A percentile compares a stretch with the other conserved stretches of the same genome.
Evolutionary conservation across 2,113 vertebrate species (phyloP).

Genomic region (Galbula dea): DNA sequence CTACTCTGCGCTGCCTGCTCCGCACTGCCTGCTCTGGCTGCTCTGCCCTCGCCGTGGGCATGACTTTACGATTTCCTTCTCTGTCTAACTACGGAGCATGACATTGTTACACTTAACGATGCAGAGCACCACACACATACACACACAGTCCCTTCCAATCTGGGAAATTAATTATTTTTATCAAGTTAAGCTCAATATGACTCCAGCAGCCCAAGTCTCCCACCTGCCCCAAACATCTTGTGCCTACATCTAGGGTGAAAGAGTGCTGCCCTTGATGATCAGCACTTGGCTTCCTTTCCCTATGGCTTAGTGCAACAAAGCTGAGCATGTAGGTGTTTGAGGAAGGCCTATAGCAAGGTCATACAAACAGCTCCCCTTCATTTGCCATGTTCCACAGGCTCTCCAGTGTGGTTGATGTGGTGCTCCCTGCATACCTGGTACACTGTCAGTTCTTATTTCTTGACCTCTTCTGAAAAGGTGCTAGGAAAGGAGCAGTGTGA

Average conservation of each 20-base stretch:
- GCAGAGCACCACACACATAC: too few relatives aligned
- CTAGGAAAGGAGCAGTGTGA: not conserved
- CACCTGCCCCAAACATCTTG: not conserved
- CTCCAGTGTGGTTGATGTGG: fast-evolving
- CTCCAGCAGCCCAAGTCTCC: not conserved
- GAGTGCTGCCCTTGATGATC: not conserved
- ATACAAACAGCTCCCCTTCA: fast-evolving
- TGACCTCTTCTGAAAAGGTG: not conserved
- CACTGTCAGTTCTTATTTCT: fast-evolving
- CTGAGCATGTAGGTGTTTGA: fast-evolving
- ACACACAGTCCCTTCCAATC: too few relatives aligned
- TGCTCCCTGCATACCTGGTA: fast-evolving
- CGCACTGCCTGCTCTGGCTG: not conserved
- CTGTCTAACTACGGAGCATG: fast-evolving
- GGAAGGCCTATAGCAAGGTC: not conserved
- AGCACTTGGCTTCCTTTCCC: not conserved
- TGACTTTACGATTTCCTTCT: fast-evolving
- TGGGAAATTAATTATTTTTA: not conserved
- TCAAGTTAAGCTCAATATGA: not conserved
- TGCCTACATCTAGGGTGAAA: fast-evolving
- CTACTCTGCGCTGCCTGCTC: too few relatives aligned
- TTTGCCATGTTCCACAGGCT: fast-evolving
- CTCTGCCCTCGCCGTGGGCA: not conserved
- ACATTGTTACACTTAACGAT: fast-evolving
- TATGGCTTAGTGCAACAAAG: fast-evolving